Percentiles rank a stretch among this genome's conserved stretches.
Conservation (phyloP, 2,113 vertebrate species). For the Leucoraja erinaceus region DNA sequence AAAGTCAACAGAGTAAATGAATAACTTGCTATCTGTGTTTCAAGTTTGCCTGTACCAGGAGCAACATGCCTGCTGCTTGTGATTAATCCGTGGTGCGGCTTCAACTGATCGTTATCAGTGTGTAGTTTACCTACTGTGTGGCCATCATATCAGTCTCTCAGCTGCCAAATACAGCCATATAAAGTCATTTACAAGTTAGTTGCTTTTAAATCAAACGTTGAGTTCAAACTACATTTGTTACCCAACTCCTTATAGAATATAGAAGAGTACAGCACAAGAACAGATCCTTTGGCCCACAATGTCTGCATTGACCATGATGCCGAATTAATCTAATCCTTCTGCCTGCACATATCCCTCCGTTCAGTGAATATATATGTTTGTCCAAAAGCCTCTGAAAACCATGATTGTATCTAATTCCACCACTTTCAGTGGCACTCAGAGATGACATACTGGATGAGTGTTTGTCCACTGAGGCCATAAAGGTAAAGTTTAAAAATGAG, state of each 20-base stretch:
- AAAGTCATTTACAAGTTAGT: neutral
- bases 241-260: neutral
- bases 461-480: too few species aligned
- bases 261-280: neutral
- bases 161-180: neutral
- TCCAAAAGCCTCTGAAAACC: too few species aligned
- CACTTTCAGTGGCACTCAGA: too few species aligned
- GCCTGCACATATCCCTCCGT: too few species aligned
- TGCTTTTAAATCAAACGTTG: neutral
- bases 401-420: too few species aligned
- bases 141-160: neutral
- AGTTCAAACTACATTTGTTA: too few species aligned
- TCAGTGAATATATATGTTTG: too few species aligned
- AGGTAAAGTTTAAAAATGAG: too few species aligned
- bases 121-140: neutral
- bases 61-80: neutral
- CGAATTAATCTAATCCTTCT: too few species aligned
- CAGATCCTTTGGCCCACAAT: too few species aligned
- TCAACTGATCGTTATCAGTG: neutral
- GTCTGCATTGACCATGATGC: too few species aligned
- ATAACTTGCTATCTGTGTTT: neutral
- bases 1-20: neutral
- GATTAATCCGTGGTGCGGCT: neutral
- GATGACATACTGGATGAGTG: too few species aligned
- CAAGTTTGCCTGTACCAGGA: neutral